phyloP scores from a whole-genome alignment of 2,113 vertebrate genomes.

The Pachyramphus minor region DNA sequence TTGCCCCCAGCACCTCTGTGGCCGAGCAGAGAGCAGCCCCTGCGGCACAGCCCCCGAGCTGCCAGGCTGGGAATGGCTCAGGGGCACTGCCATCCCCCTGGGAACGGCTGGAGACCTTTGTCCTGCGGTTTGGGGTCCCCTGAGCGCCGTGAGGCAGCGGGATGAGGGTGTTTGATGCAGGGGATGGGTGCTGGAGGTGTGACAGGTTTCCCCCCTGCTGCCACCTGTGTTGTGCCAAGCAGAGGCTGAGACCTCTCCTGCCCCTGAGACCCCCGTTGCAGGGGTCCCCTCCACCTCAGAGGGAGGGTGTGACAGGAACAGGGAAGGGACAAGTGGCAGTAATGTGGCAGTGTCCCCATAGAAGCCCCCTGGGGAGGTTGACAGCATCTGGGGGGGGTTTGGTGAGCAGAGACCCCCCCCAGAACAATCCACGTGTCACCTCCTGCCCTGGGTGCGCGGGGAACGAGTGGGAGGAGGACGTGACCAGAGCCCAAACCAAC shows the following conservation, averaged over 20 bases:
- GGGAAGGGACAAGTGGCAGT: background rate
- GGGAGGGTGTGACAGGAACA: fast-evolving
- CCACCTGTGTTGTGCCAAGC: background rate
- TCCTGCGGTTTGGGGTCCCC: background rate
- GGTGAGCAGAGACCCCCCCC: background rate
- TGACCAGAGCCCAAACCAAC: background rate
- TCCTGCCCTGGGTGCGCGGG: fast-evolving
- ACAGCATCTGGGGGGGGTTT: fast-evolving
- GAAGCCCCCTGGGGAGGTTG: fast-evolving
- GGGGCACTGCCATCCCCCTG: background rate
- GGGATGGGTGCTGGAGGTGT: background rate
- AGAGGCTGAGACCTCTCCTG: background rate
- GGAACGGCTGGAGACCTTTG: fast-evolving
- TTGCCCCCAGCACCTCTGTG: background rate
- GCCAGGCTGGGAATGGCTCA: fast-evolving
- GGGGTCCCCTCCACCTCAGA: background rate
- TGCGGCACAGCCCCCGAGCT: fast-evolving
- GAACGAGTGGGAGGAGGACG: background rate
- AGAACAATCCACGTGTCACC: fast-evolving
- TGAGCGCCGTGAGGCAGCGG: fast-evolving
- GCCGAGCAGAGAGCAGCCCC: background rate
- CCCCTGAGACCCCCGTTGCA: fast-evolving
- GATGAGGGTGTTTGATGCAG: background rate
- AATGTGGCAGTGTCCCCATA: fast-evolving
- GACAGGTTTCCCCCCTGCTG: background rate